Base-by-base conservation (phyloP, 1,140 invertebrate genomes). In the Druon quercuslanigerum region DNA sequence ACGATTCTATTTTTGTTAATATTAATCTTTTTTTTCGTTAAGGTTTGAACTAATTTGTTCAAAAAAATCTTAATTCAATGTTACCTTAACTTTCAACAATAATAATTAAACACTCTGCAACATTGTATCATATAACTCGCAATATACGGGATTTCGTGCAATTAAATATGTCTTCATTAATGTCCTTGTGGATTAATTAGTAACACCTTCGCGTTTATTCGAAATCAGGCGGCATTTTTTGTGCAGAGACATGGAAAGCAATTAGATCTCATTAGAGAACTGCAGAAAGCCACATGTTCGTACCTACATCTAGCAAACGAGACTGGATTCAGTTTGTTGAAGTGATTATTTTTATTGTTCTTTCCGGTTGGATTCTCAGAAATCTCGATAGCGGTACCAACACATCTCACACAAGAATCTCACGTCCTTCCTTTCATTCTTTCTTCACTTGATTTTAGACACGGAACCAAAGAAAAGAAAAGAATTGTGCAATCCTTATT, bases 271-370 rank as follows among this genome's bases (percentile, higher is more conserved):
- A 89, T 91, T 90, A 91, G 78, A 78, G 74, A 76, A 66, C 20
- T 66, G 60, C 60, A 66, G 60, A 40, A 66, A 54, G 80, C 79
- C 82, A 85, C 83, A 73, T 78, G 74, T 81, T 71, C 40, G 80
- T 82, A 85, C 85, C 81, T 66, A 66, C 25, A 66, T 66, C 40
- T 46, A 33, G 60, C 60, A 66, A 81, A 84, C 79, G 79, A 78
- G 85, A 81, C 85, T 84, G 85, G 81, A 88, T 89, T 84, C 84
- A 90, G 84, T 90, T 91, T 90, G 89, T 87, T 86, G 84, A 88
- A 87, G 83, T 86, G 87, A 90, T 91, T 91, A 91, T 87, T 89
- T 90, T 91, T 89, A 91, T 91, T 91, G 90, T 90, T 88, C 89
- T 88, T 91, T 91, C 90, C 90, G 90, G 90, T 82, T 85, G 78